These are phyloP conservation scores for Scatophagus argus DNA, from an alignment of 2,113 vertebrate genomes.

Conservation along the genomic window DNA sequence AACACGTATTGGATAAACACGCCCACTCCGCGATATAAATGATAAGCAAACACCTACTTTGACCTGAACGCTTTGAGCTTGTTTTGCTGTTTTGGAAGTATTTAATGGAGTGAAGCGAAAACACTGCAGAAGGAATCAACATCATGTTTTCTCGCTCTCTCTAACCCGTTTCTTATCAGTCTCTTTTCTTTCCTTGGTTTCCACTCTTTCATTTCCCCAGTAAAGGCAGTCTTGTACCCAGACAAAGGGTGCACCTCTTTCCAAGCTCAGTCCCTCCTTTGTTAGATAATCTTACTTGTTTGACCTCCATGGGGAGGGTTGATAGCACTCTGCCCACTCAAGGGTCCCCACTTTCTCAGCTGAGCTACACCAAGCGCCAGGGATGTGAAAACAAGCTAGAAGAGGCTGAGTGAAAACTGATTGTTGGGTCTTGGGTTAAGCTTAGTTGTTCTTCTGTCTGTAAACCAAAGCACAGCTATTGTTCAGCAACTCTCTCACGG, in stretches of 20 bases:
- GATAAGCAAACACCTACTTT: slow-evolving; percentile 24
- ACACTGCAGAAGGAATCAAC: neutral
- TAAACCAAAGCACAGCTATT: neutral
- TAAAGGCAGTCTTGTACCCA: slow-evolving; percentile 46
- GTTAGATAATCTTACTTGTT: slow-evolving; percentile 59
- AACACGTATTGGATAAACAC: slow-evolving; percentile 20
- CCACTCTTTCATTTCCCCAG: slow-evolving; percentile 3
- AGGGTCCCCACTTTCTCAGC: slow-evolving; percentile 29
- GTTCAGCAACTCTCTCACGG: neutral
- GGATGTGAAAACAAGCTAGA: slow-evolving; percentile 13
- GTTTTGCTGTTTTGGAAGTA: neutral
- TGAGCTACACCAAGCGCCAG: slow-evolving; percentile 2
- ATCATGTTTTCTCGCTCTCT: neutral
- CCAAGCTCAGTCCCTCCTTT: slow-evolving; percentile 47
- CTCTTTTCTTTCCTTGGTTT: neutral
- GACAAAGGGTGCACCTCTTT: slow-evolving; percentile 58
- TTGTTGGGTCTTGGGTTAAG: neutral
- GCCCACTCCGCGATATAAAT: slow-evolving; percentile 12
- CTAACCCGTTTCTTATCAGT: neutral
- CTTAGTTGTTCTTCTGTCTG: neutral
- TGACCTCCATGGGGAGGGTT: slow-evolving; percentile 29
- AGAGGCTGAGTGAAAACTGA: neutral
- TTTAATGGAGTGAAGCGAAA: neutral
- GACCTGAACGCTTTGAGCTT: neutral
- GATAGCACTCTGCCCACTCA: slow-evolving; percentile 23